Evolutionary conservation across 2,797 vertebrate genomes (phyloP).

Genomic region (Phataginus tetradactyla): DNA sequence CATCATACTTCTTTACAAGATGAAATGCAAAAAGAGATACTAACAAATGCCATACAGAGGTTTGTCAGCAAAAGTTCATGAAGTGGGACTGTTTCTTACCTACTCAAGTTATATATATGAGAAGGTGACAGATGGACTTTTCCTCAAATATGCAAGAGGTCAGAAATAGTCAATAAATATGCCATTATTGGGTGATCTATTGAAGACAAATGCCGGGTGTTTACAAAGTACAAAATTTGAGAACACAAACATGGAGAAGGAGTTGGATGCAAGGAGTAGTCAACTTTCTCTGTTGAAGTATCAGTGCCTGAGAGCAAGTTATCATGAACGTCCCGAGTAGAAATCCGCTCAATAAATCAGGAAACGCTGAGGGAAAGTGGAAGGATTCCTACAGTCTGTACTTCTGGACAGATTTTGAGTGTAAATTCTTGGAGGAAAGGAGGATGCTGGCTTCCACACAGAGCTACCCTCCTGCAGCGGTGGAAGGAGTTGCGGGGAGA

Average conservation of each 20-base stretch:
- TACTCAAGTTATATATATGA: not conserved
- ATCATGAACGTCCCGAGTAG: accelerated
- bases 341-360: not conserved
- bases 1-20: no score
- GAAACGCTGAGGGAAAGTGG: accelerated
- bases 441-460: not conserved
- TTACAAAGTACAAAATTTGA: not conserved
- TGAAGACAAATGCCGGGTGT: not conserved
- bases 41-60: not conserved
- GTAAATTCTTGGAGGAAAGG: not conserved
- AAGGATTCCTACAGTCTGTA: no score
- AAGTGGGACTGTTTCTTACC: not conserved
- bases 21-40: not conserved
- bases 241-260: not conserved
- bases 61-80: no score
- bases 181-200: not conserved
- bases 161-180: not conserved
- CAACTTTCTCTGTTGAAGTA: not conserved
- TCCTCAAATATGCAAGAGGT: accelerated
- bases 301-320: not conserved
- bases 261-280: not conserved
- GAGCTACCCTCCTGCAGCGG: accelerated
- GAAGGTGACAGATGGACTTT: not conserved
- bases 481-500: accelerated
- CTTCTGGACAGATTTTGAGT: not conserved